Percentiles rank a stretch among this genome's conserved stretches.
Conservation (phyloP, 1,140 invertebrate genomes). For the Platyura marginata region DNA sequence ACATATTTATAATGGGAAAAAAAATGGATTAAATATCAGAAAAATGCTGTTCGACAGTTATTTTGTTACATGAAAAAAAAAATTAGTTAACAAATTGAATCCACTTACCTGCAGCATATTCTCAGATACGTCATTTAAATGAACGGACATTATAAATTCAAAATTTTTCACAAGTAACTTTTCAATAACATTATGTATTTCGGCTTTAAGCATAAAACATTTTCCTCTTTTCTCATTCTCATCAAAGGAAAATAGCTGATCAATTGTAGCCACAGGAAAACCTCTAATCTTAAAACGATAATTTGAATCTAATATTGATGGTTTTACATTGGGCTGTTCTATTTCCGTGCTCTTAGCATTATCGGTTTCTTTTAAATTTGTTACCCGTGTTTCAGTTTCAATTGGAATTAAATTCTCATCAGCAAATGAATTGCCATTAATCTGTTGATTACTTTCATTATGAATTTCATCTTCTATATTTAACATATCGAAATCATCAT, state of each 20-base stretch:
- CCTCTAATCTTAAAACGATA: slow-evolving; percentile 3
- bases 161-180: too few species aligned
- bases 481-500: background rate
- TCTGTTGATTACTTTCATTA: background rate
- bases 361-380: background rate
- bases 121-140: too few species aligned
- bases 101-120: too few species aligned
- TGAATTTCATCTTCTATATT: background rate
- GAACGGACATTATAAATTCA: too few species aligned
- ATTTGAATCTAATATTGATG: background rate
- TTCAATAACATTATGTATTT: background rate
- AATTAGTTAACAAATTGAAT: too few species aligned
- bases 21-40: too few species aligned
- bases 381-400: background rate
- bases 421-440: background rate
- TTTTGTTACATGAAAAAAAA: too few species aligned
- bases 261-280: slow-evolving; percentile 2
- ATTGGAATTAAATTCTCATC: background rate
- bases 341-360: background rate
- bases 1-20: too few species aligned
- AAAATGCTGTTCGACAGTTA: too few species aligned
- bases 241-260: background rate
- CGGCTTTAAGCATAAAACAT: background rate
- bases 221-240: background rate
- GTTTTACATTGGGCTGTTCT: background rate